Conservation (phyloP, 1,140 invertebrate species). For the Lordiphosa clarofinis region DNA sequence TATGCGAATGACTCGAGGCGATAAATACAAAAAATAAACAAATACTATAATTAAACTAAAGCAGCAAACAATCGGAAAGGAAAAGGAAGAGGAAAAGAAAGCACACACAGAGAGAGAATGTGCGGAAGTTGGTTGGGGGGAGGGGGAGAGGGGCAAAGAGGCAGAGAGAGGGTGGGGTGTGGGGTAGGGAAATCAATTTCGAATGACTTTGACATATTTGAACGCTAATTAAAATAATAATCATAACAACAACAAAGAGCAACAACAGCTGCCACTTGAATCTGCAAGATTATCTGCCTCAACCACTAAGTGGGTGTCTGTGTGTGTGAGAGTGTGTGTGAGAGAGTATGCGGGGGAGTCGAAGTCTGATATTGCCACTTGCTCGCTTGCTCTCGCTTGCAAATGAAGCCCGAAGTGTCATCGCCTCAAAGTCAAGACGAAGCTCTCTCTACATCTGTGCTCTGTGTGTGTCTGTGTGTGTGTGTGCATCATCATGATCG, state of each 20-base stretch:
- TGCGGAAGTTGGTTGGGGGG: not conserved
- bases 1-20: conserved; percentile 23
- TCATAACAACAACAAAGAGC: conserved; percentile 53
- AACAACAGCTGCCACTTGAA: conserved; percentile 65
- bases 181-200: conserved; percentile 2
- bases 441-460: conserved; percentile 1
- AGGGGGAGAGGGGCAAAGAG: conserved; percentile 1
- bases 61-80: conserved; percentile 17
- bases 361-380: conserved; percentile 64
- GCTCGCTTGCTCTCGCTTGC: conserved; percentile 20
- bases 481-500: conserved; percentile 16
- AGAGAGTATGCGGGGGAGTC: conserved; percentile 17
- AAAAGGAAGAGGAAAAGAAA: conserved; percentile 32
- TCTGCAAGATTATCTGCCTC: conserved; percentile 53
- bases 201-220: conserved; percentile 63
- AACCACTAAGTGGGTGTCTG: not conserved
- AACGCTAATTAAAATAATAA: conserved; percentile 75
- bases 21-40: conserved; percentile 39
- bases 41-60: conserved; percentile 32
- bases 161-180: not conserved
- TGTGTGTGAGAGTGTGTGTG: not conserved
- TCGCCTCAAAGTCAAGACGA: not conserved
- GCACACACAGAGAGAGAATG: conserved; percentile 14
- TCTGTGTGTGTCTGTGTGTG: conserved; percentile 6
- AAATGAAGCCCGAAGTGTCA: conserved; percentile 15